Evolutionary conservation across 2,113 vertebrate genomes (phyloP).

Genomic region (Gadus macrocephalus): DNA sequence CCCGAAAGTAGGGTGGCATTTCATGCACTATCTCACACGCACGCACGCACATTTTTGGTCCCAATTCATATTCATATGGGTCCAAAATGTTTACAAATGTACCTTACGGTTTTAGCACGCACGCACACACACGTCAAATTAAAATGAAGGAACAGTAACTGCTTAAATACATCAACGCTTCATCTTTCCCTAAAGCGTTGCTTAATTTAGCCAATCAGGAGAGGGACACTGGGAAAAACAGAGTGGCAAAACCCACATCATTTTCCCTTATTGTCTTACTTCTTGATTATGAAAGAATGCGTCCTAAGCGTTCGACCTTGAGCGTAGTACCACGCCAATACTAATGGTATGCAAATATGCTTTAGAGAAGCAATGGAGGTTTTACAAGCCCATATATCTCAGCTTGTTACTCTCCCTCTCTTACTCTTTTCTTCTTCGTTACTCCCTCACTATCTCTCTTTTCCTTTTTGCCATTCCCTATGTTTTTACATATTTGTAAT

Average conservation of each 20-base stretch:
- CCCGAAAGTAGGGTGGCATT: no score
- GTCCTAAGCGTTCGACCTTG: conserved; percentile 63
- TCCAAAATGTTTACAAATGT: no score
- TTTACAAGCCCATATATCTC: conserved; percentile 59
- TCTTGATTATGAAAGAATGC: conserved; percentile 45
- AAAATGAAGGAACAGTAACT: not conserved
- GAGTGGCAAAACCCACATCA: not conserved
- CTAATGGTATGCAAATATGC: conserved; percentile 56
- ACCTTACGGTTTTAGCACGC: not conserved
- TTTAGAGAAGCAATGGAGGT: conserved; percentile 27
- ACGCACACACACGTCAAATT: not conserved
- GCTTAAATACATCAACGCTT: conserved; percentile 43
- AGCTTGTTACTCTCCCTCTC: conserved; percentile 1
- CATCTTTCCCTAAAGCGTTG: conserved; percentile 37
- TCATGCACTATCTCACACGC: not conserved
- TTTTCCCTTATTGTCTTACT: conserved; percentile 15
- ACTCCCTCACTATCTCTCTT: not conserved
- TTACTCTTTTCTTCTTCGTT: not conserved
- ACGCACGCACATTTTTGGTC: not conserved
- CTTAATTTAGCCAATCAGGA: not conserved
- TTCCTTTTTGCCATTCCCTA: not conserved
- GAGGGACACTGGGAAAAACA: conserved; percentile 2
- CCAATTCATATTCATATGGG: no score
- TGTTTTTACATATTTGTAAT: no score
- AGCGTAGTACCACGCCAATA: conserved; percentile 41